Evolutionary conservation across 2,888 invertebrate species (phyloP).

Genomic region (Acanthopleura granulata): DNA sequence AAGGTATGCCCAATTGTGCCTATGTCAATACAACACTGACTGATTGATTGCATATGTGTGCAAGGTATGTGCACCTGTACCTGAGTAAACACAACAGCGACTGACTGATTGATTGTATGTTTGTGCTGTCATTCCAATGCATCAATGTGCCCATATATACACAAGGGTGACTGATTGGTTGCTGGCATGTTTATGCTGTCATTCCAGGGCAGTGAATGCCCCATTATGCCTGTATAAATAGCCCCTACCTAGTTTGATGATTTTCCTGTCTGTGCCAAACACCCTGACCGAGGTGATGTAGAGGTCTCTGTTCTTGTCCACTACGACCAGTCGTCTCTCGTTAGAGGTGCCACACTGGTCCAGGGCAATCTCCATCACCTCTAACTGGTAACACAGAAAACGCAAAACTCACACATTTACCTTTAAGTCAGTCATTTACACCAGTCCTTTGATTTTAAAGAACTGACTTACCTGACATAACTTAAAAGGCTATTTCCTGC

Average conservation of each 20-base stretch:
- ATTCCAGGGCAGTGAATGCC: conserved; percentile 79
- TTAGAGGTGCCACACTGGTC: conserved; percentile 85
- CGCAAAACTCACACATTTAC: not conserved
- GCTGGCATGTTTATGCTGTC: conserved; percentile 83
- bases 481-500: no score
- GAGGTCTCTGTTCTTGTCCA: conserved; percentile 91
- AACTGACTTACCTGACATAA: no score
- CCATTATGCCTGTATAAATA: conserved; percentile 74
- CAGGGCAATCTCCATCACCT: conserved; percentile 84
- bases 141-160: no score
- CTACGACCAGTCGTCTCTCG: conserved; percentile 86
- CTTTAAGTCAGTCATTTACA: no score
- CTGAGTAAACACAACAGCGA: no score
- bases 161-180: conserved; percentile 66
- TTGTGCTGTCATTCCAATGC: no score
- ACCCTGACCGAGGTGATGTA: conserved; percentile 81
- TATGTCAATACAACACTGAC: no score
- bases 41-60: no score
- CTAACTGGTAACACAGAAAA: conserved; percentile 71
- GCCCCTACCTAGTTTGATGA: conserved; percentile 80
- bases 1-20: no score
- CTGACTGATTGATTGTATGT: no score
- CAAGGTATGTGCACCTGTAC: no score
- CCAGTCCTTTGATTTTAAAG: no score
- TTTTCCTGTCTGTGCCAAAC: conserved; percentile 76